phyloP scores from a whole-genome alignment of 2,888 invertebrate species.

The Caenorhabditis sp. region DNA sequence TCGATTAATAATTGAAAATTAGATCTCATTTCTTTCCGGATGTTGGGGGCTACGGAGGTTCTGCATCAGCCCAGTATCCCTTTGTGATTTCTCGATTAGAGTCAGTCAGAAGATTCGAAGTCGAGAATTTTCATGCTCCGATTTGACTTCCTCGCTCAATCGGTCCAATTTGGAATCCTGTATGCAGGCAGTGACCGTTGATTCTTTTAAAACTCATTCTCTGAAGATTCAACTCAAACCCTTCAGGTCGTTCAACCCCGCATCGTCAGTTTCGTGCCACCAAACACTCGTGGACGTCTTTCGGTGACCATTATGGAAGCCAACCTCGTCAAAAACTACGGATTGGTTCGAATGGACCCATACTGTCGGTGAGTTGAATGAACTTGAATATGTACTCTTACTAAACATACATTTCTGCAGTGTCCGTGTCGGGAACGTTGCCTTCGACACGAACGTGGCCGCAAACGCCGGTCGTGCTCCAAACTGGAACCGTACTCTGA shows the following conservation, averaged over 20 bases:
- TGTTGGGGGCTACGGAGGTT: too few species aligned
- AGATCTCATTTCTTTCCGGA: too few species aligned
- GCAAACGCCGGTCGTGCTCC: constrained; percentile 90
- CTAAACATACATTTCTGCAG: constrained; percentile 83
- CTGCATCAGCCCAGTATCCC: too few species aligned
- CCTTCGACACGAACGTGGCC: constrained; percentile 96
- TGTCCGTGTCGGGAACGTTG: constrained; percentile 93
- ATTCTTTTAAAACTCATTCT: too few species aligned
- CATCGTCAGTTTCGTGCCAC: constrained; percentile 80
- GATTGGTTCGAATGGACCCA: constrained; percentile 79
- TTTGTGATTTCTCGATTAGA: too few species aligned
- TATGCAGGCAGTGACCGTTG: too few species aligned
- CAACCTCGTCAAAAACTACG: constrained; percentile 82
- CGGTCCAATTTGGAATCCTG: too few species aligned
- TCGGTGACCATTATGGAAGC: constrained; percentile 80
- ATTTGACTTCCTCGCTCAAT: too few species aligned
- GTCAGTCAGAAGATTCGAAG: too few species aligned
- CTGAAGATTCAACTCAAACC: too few species aligned
- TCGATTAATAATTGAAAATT: too few species aligned
- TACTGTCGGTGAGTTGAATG: constrained; percentile 67
- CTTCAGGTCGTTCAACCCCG: constrained; percentile 47
- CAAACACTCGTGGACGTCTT: constrained; percentile 83
- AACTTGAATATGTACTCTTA: background rate
- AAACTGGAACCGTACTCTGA: constrained; percentile 95
- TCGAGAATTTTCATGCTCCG: too few species aligned